A percentile compares a stretch with the other conserved stretches of the same genome.
These are phyloP conservation scores for Dolichopus griseipennis DNA, from an alignment of 2,888 invertebrate species.

Conservation along the genomic window DNA sequence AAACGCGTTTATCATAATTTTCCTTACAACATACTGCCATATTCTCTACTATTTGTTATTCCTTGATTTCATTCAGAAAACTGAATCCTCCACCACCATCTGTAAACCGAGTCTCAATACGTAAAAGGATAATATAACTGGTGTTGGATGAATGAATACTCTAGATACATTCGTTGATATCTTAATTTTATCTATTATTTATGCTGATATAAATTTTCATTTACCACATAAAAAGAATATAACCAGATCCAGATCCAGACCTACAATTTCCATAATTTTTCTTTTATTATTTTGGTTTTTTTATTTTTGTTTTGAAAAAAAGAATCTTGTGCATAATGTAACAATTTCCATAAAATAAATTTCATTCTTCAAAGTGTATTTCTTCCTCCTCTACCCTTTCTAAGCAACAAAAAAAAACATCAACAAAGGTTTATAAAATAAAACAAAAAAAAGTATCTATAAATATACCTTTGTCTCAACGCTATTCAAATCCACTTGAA, in stretches of 20 bases:
- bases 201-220: not conserved
- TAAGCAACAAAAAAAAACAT: no score
- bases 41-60: no score
- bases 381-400: no score
- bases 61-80: no score
- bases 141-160: no score
- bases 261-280: not conserved
- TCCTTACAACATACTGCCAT: no score
- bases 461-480: no score
- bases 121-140: no score
- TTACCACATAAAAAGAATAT: not conserved
- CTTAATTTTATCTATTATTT: conserved; percentile 3
- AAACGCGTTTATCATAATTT: no score
- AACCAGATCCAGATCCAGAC: not conserved
- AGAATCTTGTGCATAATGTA: not conserved
- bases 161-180: not conserved
- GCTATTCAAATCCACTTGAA: no score
- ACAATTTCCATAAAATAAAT: not conserved
- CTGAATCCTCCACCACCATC: no score
- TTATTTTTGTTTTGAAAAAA: not conserved
- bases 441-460: not conserved
- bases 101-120: no score
- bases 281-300: not conserved
- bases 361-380: not conserved
- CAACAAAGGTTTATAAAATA: not conserved